Conservation (phyloP, 1,140 invertebrate species). For the Cardiocondyla obscurior region DNA sequence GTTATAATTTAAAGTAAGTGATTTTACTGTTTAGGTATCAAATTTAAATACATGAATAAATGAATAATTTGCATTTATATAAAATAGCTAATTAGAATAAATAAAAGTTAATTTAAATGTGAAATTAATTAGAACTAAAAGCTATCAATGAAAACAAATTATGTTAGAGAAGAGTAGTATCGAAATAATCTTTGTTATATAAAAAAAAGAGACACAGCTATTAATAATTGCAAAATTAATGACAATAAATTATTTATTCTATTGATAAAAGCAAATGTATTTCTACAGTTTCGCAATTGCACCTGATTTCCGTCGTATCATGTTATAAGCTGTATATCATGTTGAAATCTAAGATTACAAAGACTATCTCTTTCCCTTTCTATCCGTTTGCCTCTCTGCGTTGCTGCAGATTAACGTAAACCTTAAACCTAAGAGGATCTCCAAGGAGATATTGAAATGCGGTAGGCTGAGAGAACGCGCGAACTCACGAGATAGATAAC, state of each 20-base stretch:
- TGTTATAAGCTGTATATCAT: slow-evolving; percentile 6
- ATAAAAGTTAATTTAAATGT: background rate
- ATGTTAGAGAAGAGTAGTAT: background rate
- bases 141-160: background rate
- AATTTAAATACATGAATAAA: slow-evolving; percentile 5
- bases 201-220: too few relatives aligned
- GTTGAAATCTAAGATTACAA: slow-evolving; percentile 41
- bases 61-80: slow-evolving; percentile 20
- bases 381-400: background rate
- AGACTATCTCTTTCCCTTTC: background rate
- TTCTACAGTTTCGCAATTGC: background rate
- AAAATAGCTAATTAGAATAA: background rate
- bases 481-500: slow-evolving; percentile 37
- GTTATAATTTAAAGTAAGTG: background rate
- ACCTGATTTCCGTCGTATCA: background rate
- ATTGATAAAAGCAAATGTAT: background rate
- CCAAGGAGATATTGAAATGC: slow-evolving; percentile 36
- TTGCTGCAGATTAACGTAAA: slow-evolving; percentile 41
- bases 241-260: background rate
- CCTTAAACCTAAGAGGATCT: slow-evolving; percentile 58
- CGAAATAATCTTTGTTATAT: background rate
- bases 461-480: slow-evolving; percentile 31
- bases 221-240: background rate
- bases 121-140: slow-evolving; percentile 15
- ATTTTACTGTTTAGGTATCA: background rate